Conservation (phyloP, 1,140 invertebrate species). For the Leptopilina clavipes region DNA sequence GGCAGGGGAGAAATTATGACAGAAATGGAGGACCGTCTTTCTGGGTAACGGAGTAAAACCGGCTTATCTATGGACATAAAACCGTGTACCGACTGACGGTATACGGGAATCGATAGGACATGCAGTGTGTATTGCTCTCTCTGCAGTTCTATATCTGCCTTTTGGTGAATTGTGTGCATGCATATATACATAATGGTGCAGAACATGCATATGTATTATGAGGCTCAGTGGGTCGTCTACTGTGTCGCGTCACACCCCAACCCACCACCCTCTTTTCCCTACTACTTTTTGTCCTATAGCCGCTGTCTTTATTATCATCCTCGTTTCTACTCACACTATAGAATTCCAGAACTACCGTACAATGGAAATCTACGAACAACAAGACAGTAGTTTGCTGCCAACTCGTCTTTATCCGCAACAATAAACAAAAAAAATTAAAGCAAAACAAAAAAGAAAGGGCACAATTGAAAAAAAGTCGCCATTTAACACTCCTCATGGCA, state of each 20-base stretch:
- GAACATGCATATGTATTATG: conserved; percentile 16
- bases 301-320: not conserved
- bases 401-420: not conserved
- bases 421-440: not conserved
- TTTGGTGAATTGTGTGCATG: not conserved
- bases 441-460: not conserved
- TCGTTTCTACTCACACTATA: not conserved
- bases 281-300: conserved; percentile 10
- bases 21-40: not conserved
- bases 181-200: conserved; percentile 3
- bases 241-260: not conserved
- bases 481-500: too few species aligned
- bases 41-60: not conserved
- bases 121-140: not conserved
- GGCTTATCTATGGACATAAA: conserved; percentile 16
- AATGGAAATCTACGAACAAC: not conserved
- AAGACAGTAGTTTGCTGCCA: not conserved
- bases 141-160: not conserved
- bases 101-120: conserved; percentile 1
- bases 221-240: conserved; percentile 10
- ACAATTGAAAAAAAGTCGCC: not conserved
- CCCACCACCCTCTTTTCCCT: not conserved
- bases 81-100: not conserved
- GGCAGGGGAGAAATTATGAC: not conserved
- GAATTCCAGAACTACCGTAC: not conserved